These are phyloP conservation scores for Harmothoe impar DNA, from an alignment of 2,888 invertebrate species.

Conservation along the genomic window DNA sequence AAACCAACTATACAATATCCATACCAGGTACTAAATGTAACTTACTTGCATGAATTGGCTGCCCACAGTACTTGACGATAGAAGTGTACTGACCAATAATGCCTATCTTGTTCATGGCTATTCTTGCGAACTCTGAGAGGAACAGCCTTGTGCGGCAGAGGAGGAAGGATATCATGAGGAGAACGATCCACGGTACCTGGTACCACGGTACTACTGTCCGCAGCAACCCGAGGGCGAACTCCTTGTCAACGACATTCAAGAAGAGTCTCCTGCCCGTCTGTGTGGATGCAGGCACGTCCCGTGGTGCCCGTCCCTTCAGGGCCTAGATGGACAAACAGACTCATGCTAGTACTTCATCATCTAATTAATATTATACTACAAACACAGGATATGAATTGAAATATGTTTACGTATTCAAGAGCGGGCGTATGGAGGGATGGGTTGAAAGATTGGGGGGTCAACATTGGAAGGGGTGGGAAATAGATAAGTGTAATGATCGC, in stretches of 20 bases:
- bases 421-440: neutral
- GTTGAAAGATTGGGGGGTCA: neutral
- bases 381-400: neutral
- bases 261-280: neutral
- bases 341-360: neutral
- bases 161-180: slow-evolving; percentile 33
- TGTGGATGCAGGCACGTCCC: neutral
- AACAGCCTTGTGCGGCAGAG: slow-evolving; percentile 12
- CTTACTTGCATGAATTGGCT: slow-evolving; percentile 45
- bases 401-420: neutral
- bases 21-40: too few species aligned
- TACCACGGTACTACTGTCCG: slow-evolving; percentile 37
- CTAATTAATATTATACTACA: neutral
- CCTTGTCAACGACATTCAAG: slow-evolving; percentile 11
- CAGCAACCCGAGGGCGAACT: slow-evolving; percentile 19
- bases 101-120: slow-evolving; percentile 24
- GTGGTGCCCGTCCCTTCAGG: neutral
- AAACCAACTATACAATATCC: too few species aligned
- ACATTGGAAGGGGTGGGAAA: neutral
- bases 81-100: slow-evolving; percentile 4
- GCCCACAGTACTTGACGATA: slow-evolving; percentile 34
- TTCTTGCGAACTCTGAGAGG: slow-evolving; percentile 16
- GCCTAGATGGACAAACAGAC: neutral
- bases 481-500: neutral
- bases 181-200: slow-evolving; percentile 19